These are phyloP conservation scores for Sebastes hopkinsi DNA, from an alignment of 2,797 vertebrate genomes.

Conservation along the genomic window DNA sequence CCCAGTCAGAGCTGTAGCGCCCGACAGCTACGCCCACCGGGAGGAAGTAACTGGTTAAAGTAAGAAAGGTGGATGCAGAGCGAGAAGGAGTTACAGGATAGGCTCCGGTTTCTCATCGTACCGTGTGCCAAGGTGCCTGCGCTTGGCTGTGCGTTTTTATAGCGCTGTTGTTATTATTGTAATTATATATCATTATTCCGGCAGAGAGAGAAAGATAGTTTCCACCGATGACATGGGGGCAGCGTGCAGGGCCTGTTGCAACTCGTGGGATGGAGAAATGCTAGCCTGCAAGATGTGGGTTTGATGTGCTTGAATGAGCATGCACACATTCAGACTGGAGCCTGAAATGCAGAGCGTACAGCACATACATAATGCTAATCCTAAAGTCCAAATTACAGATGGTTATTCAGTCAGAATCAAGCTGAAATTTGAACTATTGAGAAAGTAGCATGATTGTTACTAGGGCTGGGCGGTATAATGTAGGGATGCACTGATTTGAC, in stretches of 20 bases:
- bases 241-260: constrained; percentile 72
- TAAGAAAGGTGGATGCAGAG: neutral
- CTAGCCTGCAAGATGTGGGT: constrained; percentile 62
- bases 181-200: constrained; percentile 84
- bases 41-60: constrained; percentile 21
- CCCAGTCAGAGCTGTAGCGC: constrained; percentile 32
- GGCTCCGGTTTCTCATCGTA: constrained; percentile 32
- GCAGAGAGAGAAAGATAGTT: constrained; percentile 72
- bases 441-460: neutral
- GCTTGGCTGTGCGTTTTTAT: constrained; percentile 49
- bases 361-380: neutral
- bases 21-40: constrained; percentile 6
- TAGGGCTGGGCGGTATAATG: too few species aligned
- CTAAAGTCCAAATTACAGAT: neutral
- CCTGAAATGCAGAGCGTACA: neutral
- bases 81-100: constrained; percentile 8
- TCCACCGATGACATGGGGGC: constrained; percentile 77
- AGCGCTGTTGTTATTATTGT: constrained; percentile 78
- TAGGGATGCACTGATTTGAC: too few species aligned
- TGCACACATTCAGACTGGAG: constrained; percentile 31
- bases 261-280: constrained; percentile 67
- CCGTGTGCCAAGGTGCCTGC: constrained; percentile 31
- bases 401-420: neutral
- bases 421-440: neutral
- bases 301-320: constrained; percentile 60